Base-by-base conservation (phyloP, 1,140 invertebrate genomes). In the Aphis craccivora region DNA sequence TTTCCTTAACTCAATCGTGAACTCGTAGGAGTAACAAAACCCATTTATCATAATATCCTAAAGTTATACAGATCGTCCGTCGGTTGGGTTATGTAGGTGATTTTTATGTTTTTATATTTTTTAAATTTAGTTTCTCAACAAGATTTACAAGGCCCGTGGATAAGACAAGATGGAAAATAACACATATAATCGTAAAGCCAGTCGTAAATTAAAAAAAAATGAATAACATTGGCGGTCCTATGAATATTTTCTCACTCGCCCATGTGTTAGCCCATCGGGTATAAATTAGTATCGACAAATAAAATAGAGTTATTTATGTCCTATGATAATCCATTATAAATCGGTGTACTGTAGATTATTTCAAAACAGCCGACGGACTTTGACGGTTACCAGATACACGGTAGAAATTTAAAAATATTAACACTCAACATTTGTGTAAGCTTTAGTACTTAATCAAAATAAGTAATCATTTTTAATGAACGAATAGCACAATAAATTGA, bases 261-360 rank as follows among this genome's bases (percentile, higher is more conserved):
- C 90, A 83, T 92, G 90, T 92, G 60, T 92, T 92, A 92, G 90
- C 67, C 90, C 60, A 92, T 90, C 89, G 89, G 90, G 90, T 92
- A 92, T 92, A 92, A 92, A 92, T 92, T 81, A 92, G 90, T 92
- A 92, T 92, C 76, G 90, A 92, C 90, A 83, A 92, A 92, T 81
- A 92, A 92, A 92, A 92, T 51, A 48, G 67, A 91, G 45, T 92
- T 92, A 92, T 92, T 92, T 92, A 92, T 92, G 90, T 83, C 37
- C 60, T 40, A 11, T 76, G n/a, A 92, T 76, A 92, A 45, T 92
- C 90, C 67, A 92, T 92, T 92, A 81, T 83, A 91, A 76, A 90
- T 83, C 60, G 5, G 20, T 83, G 48, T 83, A 92, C 35, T 76
- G 45, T 92, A 92, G 90, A 92, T 51, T 37, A 45, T 92, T 92